Base-by-base conservation (phyloP, 1,140 invertebrate species). In the Arion vulgaris region DNA sequence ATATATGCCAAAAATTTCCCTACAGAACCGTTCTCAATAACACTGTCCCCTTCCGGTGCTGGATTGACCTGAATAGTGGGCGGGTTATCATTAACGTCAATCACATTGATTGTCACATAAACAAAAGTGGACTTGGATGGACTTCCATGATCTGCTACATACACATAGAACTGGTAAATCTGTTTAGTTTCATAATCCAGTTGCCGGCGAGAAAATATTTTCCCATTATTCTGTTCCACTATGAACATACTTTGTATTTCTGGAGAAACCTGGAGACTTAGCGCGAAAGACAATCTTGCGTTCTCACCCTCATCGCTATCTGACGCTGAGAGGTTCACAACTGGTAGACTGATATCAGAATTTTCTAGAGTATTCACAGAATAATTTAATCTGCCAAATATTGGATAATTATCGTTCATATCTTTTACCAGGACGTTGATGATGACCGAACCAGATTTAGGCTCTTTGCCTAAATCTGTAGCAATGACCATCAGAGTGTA, bases 291-390 rank as follows among this genome's bases (percentile, higher is more conserved):
- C 11, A 99, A 94, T 0, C 95, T 94, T 0, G 97, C 96, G 93
- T 99, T 99, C 69, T 95, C 94, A 0, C 96, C 97, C 87, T 96
- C 95, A 91, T 99, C 98, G 23, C 94, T 93, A 92, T 99, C 98
- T 15, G 93, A 94, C 0, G 98, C 98, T 19, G 83, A 85, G 28
- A 87, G 95, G 96, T 94, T 85, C 71, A 97, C 92, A 17, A 91
- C 87, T 15, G 85, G 85, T 80, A 96, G 96, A 72, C 95, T 94
- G 0, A 96, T 94, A 34, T 95, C 94, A 0, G 95, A 95, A 90
- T 96, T 96, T 93, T 98, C 97, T 85, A 95, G 96, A 15, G 91
- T 85, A 23, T 95, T 94, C 87, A 97, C 97, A 69, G 95, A 94
- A 90, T 97, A 98, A n/a, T 95, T 93, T 69, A 94, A 93, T 62